These are phyloP conservation scores for Helicoverpa zea DNA, from an alignment of 1,140 invertebrate genomes.

Conservation along the genomic window DNA sequence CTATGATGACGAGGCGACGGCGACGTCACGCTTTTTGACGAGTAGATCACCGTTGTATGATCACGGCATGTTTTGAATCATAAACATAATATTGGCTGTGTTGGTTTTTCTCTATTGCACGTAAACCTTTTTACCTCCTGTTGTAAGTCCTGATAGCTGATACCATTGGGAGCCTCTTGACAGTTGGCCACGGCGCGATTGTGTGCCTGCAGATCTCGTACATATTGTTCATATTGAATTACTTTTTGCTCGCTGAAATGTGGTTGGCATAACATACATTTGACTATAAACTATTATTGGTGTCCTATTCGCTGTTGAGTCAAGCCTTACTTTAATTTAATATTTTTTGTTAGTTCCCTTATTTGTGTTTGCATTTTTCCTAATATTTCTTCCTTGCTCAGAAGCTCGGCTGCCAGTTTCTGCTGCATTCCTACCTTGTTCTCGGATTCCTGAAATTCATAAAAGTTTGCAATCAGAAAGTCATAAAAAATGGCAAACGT, in stretches of 20 bases:
- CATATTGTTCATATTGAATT: slow-evolving; percentile 79
- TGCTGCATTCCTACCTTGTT: slow-evolving; percentile 81
- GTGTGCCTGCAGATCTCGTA: slow-evolving; percentile 73
- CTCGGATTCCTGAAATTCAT: slow-evolving; percentile 74
- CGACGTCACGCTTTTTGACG: too few relatives aligned
- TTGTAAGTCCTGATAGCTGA: slow-evolving; percentile 76
- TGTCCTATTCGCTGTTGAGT: too few relatives aligned
- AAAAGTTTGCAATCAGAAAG: neutral
- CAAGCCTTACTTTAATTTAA: slow-evolving; percentile 74
- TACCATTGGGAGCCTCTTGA: slow-evolving; percentile 68
- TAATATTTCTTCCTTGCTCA: slow-evolving; percentile 80
- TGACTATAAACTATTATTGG: too few relatives aligned
- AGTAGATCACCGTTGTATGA: too few relatives aligned
- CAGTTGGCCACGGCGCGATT: slow-evolving; percentile 65
- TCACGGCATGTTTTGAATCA: too few relatives aligned
- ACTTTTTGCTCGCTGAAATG: slow-evolving; percentile 80
- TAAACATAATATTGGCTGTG: too few relatives aligned
- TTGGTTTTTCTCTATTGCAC: too few relatives aligned
- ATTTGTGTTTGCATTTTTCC: slow-evolving; percentile 80
- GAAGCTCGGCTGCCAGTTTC: slow-evolving; percentile 77
- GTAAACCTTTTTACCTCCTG: slow-evolving; percentile 70
- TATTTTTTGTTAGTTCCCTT: slow-evolving; percentile 77
- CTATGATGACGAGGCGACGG: too few relatives aligned
- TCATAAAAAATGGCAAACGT: slow-evolving; percentile 14
- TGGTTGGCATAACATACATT: slow-evolving; percentile 10